These are phyloP conservation scores for Pandemis cinnamomeana DNA, from an alignment of 2,888 invertebrate genomes.

Conservation along the genomic window DNA sequence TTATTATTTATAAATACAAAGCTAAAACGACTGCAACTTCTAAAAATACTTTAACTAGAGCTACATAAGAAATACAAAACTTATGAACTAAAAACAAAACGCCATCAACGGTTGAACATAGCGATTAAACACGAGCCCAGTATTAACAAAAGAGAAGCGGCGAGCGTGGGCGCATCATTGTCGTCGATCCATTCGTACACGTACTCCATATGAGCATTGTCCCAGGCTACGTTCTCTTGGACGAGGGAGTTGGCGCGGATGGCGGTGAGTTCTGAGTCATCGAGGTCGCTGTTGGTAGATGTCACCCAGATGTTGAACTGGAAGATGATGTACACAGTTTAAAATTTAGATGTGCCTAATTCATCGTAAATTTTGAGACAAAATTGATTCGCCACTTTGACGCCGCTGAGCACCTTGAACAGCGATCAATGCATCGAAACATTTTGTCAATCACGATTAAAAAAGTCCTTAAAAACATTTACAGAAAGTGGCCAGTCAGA, in stretches of 20 bases:
- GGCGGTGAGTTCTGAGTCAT: constrained; percentile 56
- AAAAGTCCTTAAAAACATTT: too few relatives aligned
- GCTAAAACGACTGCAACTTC: neutral
- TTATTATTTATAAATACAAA: neutral
- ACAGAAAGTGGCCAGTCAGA: too few relatives aligned
- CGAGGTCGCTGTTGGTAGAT: constrained; percentile 59
- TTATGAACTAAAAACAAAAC: constrained; percentile 14
- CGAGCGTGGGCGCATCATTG: constrained; percentile 66
- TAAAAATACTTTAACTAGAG: neutral
- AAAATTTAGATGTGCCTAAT: neutral
- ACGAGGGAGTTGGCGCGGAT: constrained; percentile 49
- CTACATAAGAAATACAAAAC: constrained; percentile 24
- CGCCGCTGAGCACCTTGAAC: too few relatives aligned
- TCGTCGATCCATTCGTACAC: constrained; percentile 77
- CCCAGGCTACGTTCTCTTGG: constrained; percentile 60
- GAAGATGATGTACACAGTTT: constrained; percentile 39
- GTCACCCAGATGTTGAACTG: constrained; percentile 67
- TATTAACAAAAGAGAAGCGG: constrained; percentile 62
- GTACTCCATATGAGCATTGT: constrained; percentile 46
- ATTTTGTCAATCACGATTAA: too few relatives aligned
- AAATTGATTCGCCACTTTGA: too few relatives aligned
- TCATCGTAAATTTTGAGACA: too few relatives aligned
- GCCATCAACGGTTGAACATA: constrained; percentile 58
- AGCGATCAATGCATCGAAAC: too few relatives aligned
- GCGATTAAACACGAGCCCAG: constrained; percentile 58